Conservation (phyloP, 1,140 invertebrate species). For the Drosophila punjabiensis region DNA sequence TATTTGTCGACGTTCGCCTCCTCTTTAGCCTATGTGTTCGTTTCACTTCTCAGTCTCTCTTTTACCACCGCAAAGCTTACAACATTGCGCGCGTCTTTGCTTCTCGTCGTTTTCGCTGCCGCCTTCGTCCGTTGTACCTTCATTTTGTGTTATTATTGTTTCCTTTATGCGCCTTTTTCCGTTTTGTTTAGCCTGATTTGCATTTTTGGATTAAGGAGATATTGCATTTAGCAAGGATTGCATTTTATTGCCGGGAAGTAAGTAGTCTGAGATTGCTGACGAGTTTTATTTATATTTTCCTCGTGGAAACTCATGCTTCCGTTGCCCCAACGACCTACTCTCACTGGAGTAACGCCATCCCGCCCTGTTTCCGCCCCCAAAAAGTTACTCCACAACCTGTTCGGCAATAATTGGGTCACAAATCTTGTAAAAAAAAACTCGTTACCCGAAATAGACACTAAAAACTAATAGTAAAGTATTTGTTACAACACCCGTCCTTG, state of each 20-base stretch:
- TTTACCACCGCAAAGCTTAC: slow-evolving; percentile 50
- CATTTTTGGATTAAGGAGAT: slow-evolving; percentile 44
- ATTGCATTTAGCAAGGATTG: slow-evolving; percentile 3
- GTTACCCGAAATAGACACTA: slow-evolving; percentile 53
- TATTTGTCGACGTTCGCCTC: background rate
- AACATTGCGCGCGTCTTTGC: slow-evolving; percentile 71
- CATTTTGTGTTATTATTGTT: slow-evolving; percentile 49
- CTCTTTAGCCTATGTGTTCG: slow-evolving; percentile 26
- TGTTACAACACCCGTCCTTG: slow-evolving; percentile 64
- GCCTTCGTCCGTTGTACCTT: slow-evolving; percentile 31
- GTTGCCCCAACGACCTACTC: slow-evolving; percentile 43
- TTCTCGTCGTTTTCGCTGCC: slow-evolving; percentile 17
- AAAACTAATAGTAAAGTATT: slow-evolving; percentile 49
- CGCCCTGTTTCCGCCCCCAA: slow-evolving; percentile 1
- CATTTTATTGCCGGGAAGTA: slow-evolving; percentile 22
- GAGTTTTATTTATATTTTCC: slow-evolving; percentile 13
- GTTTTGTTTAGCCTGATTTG: slow-evolving; percentile 40
- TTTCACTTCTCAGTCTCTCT: slow-evolving; percentile 60
- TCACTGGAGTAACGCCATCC: slow-evolving; percentile 4
- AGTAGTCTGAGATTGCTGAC: slow-evolving; percentile 9
- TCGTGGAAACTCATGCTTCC: slow-evolving; percentile 1
- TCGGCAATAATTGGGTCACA: slow-evolving; percentile 68
- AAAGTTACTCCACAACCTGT: slow-evolving; percentile 57
- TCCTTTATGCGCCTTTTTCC: slow-evolving; percentile 29
- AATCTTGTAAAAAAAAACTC: slow-evolving; percentile 48